Evolutionary conservation across 35 echinoderm and acorn worm genomes (phyloP).

Genomic region (Ophioderma brevispina): DNA sequence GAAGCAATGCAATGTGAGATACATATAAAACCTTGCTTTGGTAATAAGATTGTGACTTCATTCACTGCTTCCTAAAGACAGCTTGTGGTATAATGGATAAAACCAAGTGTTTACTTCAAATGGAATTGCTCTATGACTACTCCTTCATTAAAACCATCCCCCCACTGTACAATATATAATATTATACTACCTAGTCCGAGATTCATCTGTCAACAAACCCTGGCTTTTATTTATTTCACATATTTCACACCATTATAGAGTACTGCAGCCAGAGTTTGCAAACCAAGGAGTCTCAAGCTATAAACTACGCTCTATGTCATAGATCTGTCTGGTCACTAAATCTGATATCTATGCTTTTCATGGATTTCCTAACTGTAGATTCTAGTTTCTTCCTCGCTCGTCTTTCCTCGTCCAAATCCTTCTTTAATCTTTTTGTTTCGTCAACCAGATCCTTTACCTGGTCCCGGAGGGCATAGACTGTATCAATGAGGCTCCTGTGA

Average conservation of each 20-base stretch:
- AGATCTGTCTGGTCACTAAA: slow-evolving; percentile 49
- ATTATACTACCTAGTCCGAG: background rate
- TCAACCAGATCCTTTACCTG: slow-evolving; percentile 97
- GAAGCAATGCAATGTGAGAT: too few species aligned
- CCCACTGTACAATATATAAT: background rate
- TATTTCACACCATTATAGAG: background rate
- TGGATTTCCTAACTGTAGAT: slow-evolving; percentile 81
- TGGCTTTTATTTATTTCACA: background rate
- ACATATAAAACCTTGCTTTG: too few species aligned
- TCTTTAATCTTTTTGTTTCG: slow-evolving; percentile 91
- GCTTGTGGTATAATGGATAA: too few species aligned
- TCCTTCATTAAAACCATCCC: too few species aligned
- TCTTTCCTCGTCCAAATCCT: slow-evolving; percentile 80
- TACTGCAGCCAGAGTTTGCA: background rate
- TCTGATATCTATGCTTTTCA: slow-evolving; percentile 85
- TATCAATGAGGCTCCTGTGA: slow-evolving; percentile 94
- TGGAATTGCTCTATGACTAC: too few species aligned
- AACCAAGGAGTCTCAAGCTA: background rate
- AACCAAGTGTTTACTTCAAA: too few species aligned
- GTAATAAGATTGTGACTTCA: too few species aligned
- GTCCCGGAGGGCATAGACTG: slow-evolving; percentile 95
- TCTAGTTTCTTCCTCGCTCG: slow-evolving; percentile 86
- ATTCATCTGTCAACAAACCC: background rate
- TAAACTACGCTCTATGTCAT: slow-evolving; percentile 50
- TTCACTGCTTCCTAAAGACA: too few species aligned